These are phyloP conservation scores for Cephalopterus ornatus DNA, from an alignment of 2,113 vertebrate genomes.

Conservation along the genomic window DNA sequence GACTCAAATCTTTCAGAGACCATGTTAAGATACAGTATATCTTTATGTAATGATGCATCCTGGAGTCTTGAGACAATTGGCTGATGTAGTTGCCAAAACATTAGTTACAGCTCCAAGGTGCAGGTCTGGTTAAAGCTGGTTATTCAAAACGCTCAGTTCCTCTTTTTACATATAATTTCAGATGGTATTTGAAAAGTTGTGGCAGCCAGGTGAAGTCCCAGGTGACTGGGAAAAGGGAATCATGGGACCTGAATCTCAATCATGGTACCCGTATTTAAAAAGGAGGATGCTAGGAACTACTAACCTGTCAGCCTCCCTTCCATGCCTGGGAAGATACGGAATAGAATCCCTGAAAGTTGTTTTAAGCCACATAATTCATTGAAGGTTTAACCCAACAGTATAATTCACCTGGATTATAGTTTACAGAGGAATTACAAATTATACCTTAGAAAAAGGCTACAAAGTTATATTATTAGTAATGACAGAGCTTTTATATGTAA, in stretches of 20 bases:
- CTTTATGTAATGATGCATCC: neutral
- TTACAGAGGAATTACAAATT: neutral
- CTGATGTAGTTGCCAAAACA: neutral
- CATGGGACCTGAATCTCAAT: no score
- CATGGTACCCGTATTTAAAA: neutral
- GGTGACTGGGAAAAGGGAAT: neutral
- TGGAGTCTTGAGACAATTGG: neutral
- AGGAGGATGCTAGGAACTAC: neutral
- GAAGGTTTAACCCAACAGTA: neutral
- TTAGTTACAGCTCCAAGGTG: no score
- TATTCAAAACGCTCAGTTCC: no score
- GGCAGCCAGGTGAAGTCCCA: neutral
- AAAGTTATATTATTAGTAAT: neutral
- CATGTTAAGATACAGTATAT: rapidly evolving
- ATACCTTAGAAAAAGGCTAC: neutral
- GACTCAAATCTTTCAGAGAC: neutral
- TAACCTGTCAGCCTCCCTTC: neutral
- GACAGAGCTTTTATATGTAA: neutral
- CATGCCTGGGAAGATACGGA: neutral
- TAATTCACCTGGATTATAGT: neutral
- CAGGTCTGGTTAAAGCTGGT: no score
- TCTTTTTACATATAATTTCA: no score
- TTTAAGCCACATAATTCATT: neutral
- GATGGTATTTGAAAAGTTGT: neutral
- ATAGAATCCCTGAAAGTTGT: neutral